Percentiles rank a stretch among this genome's conserved stretches.
phyloP scores from a whole-genome alignment of 2,888 invertebrate genomes.

The Tubulanus polymorphus region DNA sequence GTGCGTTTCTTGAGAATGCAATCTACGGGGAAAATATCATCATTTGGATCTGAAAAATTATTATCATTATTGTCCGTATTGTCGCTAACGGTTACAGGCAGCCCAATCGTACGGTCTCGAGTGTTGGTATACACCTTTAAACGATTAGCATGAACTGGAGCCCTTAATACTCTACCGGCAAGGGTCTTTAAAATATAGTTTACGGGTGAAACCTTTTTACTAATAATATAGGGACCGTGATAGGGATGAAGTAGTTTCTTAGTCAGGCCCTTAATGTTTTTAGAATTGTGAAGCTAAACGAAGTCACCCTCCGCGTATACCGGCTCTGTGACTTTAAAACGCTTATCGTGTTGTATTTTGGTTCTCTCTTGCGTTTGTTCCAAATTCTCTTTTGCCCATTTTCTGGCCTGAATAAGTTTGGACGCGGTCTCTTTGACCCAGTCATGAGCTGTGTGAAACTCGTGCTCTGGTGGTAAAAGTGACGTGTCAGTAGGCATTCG shows the following conservation, averaged over 20 bases:
- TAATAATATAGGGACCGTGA: constrained; percentile 16
- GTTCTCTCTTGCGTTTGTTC: background rate
- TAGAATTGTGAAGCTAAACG: constrained; percentile 6
- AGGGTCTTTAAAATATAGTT: constrained; percentile 1
- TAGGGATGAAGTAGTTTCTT: constrained; percentile 7
- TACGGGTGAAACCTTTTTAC: constrained; percentile 1
- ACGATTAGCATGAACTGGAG: background rate
- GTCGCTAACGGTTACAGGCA: too few relatives aligned
- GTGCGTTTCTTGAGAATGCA: background rate
- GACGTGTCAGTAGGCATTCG: background rate
- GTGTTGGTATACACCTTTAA: too few relatives aligned
- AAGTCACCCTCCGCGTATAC: constrained; percentile 5
- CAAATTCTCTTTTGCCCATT: constrained; percentile 6
- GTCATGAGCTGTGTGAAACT: background rate
- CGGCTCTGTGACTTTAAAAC: constrained; percentile 7
- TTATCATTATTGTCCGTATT: too few relatives aligned
- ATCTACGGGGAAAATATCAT: background rate
- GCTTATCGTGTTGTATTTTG: constrained; percentile 11
- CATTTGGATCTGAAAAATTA: background rate
- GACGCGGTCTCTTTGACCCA: background rate
- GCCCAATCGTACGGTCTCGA: too few relatives aligned
- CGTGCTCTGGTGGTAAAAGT: background rate
- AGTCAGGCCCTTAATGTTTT: constrained; percentile 8
- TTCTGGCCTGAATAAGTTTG: background rate
- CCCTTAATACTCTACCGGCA: background rate